Evolutionary conservation across 2,113 vertebrate genomes (phyloP).

Genomic region (Macquaria ambigua): DNA sequence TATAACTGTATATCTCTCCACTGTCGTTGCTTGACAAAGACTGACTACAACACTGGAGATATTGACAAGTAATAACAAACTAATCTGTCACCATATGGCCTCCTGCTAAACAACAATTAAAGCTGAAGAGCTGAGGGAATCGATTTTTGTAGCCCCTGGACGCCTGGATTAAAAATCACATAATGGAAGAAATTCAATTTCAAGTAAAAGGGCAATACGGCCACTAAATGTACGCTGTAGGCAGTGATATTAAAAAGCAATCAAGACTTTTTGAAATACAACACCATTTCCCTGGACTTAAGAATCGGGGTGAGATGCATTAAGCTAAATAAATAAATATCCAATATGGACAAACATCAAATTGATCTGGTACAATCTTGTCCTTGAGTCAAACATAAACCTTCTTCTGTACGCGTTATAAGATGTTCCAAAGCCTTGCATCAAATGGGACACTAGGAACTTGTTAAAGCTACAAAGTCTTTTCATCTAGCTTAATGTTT

Average conservation of each 20-base stretch:
- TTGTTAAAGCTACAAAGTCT: neutral
- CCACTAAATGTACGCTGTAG: constrained; percentile 77
- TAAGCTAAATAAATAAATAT: constrained; percentile 14
- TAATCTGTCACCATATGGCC: constrained; percentile 63
- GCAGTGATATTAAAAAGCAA: constrained; percentile 85
- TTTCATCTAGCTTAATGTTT: neutral
- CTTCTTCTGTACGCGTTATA: neutral
- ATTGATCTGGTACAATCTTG: neutral
- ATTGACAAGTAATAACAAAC: constrained; percentile 62
- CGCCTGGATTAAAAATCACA: constrained; percentile 80
- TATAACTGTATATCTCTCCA: neutral
- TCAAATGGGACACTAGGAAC: neutral
- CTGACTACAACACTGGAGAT: constrained; percentile 14
- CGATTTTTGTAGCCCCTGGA: constrained; percentile 77
- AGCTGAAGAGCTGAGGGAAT: constrained; percentile 66
- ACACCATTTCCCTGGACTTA: constrained; percentile 63
- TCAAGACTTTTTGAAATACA: constrained; percentile 78
- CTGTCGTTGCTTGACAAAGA: constrained; percentile 5
- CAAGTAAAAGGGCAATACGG: constrained; percentile 81
- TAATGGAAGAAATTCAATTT: constrained; percentile 85
- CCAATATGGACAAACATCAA: constrained; percentile 15
- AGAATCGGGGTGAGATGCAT: constrained; percentile 21
- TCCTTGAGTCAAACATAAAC: constrained; percentile 6
- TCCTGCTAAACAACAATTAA: constrained; percentile 75
- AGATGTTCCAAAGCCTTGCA: neutral